Evolutionary conservation across 2,113 vertebrate species (phyloP).

Genomic region (Misgurnus anguillicaudatus): DNA sequence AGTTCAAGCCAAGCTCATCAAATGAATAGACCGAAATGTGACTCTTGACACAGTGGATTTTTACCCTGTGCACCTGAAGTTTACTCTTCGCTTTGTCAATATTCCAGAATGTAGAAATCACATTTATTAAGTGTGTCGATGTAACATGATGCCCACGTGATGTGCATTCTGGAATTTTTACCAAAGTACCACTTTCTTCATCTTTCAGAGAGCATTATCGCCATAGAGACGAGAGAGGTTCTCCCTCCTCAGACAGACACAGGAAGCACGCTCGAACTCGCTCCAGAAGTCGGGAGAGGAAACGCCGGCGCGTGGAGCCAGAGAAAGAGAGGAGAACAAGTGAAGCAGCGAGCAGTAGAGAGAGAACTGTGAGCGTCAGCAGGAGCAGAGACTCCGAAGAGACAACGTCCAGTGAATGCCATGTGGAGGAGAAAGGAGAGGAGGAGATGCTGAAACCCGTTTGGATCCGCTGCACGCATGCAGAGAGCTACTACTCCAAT

Average conservation of each 20-base stretch:
- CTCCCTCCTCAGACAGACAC: constrained; percentile 85
- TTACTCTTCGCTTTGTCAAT: too few species aligned
- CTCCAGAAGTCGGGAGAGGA: constrained; percentile 87
- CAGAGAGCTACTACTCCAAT: constrained; percentile 94
- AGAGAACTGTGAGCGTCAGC: constrained; percentile 67
- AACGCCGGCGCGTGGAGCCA: constrained; percentile 87
- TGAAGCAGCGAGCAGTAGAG: constrained; percentile 72
- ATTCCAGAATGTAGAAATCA: too few species aligned
- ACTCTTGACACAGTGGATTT: too few species aligned
- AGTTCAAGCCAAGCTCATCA: too few species aligned
- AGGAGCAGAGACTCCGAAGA: constrained; percentile 82
- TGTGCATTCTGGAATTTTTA: neutral
- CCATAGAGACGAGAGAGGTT: constrained; percentile 85
- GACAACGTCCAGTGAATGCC: constrained; percentile 65
- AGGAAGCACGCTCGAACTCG: constrained; percentile 81
- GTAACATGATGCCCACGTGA: too few species aligned
- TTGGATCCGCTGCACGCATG: constrained; percentile 96
- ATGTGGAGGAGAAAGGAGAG: constrained; percentile 82
- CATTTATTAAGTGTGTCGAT: too few species aligned
- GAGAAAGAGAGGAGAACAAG: constrained; percentile 77
- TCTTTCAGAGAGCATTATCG: constrained; percentile 81
- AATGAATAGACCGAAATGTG: too few species aligned
- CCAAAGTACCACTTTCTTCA: neutral
- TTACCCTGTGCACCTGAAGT: too few species aligned
- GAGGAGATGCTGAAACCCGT: constrained; percentile 90